A percentile compares a stretch with the other conserved stretches of the same genome.
These are phyloP conservation scores for Tangara arthus DNA, from an alignment of 2,797 vertebrate genomes.

Conservation along the genomic window DNA sequence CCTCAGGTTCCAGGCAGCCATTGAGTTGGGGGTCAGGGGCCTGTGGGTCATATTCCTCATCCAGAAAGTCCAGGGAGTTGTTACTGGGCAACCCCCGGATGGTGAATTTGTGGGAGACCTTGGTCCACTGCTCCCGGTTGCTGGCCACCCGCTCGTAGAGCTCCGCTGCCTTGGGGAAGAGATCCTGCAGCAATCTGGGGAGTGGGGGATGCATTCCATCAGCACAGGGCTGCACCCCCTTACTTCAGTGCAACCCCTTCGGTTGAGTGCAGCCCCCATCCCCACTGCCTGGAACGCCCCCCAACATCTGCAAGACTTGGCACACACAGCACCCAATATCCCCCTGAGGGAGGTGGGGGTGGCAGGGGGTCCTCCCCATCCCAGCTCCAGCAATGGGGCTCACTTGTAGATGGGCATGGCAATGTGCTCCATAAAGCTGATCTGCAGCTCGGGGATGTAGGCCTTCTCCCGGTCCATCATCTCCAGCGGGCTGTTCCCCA, in stretches of 20 bases:
- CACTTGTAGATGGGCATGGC: constrained; percentile 99
- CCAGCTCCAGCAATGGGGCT: not conserved
- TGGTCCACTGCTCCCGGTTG: constrained; percentile 95
- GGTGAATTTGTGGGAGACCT: constrained; percentile 97
- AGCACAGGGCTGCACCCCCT: not conserved
- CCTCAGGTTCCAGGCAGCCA: constrained; percentile 77
- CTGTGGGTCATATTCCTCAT: constrained; percentile 90
- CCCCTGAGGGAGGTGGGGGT: not conserved
- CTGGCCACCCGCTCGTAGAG: constrained; percentile 91
- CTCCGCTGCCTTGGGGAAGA: constrained; percentile 86
- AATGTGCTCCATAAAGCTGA: constrained; percentile 99
- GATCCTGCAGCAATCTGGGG: constrained; percentile 89
- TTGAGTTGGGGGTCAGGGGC: constrained; percentile 79
- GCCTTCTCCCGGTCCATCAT: constrained; percentile 99
- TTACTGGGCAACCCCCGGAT: constrained; percentile 95
- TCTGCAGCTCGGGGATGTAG: constrained; percentile 96
- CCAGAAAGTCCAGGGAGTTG: constrained; percentile 96
- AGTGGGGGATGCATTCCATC: not conserved
- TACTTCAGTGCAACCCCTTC: not conserved
- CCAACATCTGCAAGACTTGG: not conserved
- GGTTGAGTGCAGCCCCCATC: not conserved
- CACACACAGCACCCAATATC: not conserved
- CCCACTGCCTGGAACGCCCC: rapidly evolving
- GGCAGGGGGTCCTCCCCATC: not conserved
- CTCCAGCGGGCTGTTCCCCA: constrained; percentile 96